These are phyloP conservation scores for Lycaena phlaeas DNA, from an alignment of 2,888 invertebrate species.

Conservation along the genomic window DNA sequence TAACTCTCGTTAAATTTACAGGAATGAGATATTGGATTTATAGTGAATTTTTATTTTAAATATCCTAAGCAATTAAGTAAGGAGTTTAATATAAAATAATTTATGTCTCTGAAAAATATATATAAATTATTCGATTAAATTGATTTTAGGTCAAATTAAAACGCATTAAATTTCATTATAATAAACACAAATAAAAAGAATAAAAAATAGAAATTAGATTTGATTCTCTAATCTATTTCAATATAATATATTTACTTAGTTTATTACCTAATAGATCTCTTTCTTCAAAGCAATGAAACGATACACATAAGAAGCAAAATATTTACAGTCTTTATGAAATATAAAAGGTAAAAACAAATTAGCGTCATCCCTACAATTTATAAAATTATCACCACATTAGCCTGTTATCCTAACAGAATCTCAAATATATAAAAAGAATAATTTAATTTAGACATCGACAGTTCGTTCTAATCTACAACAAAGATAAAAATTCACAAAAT, in stretches of 20 bases:
- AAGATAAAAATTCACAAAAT: constrained; percentile 14
- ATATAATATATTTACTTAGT: constrained; percentile 1
- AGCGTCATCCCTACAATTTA: background rate
- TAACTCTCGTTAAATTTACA: background rate
- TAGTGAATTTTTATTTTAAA: background rate
- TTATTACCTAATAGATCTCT: background rate
- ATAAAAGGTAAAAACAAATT: constrained; percentile 7
- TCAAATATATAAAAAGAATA: background rate
- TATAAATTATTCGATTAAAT: background rate
- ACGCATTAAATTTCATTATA: background rate
- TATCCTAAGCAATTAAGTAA: background rate
- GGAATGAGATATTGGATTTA: constrained; percentile 1
- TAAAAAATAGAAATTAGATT: background rate
- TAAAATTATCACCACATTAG: constrained; percentile 7
- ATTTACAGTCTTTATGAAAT: constrained; percentile 8
- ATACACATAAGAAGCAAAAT: constrained; percentile 5
- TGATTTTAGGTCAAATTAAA: background rate
- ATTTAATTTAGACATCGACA: background rate
- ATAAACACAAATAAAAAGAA: background rate
- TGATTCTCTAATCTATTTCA: background rate
- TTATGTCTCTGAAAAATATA: background rate
- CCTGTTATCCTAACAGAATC: constrained; percentile 2
- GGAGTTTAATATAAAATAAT: background rate
- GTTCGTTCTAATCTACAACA: constrained; percentile 3
- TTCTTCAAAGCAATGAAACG: background rate